Base-by-base conservation (phyloP, 2,888 invertebrate genomes). In the Lamproptera curius region DNA sequence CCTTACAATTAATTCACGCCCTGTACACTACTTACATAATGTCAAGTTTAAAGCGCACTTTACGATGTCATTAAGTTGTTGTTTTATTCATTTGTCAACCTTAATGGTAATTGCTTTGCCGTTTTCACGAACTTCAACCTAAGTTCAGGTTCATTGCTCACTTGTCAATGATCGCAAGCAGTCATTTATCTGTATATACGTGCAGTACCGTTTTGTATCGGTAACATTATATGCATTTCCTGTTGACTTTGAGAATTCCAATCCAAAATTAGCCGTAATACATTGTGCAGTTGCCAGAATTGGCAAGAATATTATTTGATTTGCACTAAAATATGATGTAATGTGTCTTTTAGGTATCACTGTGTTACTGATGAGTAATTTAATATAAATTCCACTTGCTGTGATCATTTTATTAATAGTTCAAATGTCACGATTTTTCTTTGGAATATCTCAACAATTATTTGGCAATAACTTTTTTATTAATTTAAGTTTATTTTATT, bases 41-140 rank as follows among this genome's bases (percentile, higher is more conserved):
- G 45, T 40, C 45, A 46, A 35, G 6, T 16, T 39, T 34, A 40
- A 46, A 16, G n/a, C n/a, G n/a, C n/a, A n/a, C n/a, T n/a, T n/a
- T 13, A 16, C 26, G 26, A 28, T 36, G 36, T 26, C 15, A 11
- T 10, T 28, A 36, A 15, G 15, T 15, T n/a, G n/a, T n/a, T n/a
- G 40, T 11, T 39, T 39, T 46, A 11, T 40, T 34, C 17, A 38
- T 44, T 46, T 15, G 45, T 16, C 34, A 42, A 37, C 42, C 33
- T 38, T 37, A 36, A 13, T 31, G 37, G 23, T 26, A 38, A 42
- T 23, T 11, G 35, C 26, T 3, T 37, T 26, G 16, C 2, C 8
- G 28, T 37, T 20, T 34, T 43, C 28, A 28, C 13, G 14, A 16
- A 16, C 11, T 13, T 2, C n/a, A 16, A 23, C 10, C 10, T 37